Percentiles rank a stretch among this genome's conserved stretches.
Evolutionary conservation across 2,113 vertebrate genomes (phyloP).

Genomic region (Oreochromis aureus): DNA sequence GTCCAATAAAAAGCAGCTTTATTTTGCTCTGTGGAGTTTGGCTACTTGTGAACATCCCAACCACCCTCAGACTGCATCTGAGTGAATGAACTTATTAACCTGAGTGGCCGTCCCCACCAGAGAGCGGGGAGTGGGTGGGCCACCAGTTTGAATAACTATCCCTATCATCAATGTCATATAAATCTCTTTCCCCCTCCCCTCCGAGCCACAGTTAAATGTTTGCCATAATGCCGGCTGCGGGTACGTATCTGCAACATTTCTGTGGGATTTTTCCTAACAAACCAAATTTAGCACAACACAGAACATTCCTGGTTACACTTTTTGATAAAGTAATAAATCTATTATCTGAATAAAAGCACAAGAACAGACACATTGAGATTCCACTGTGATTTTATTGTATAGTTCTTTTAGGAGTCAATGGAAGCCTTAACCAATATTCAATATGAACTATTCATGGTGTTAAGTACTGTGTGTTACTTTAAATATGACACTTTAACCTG

Average conservation of each 20-base stretch:
- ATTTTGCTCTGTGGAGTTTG: slow-evolving; percentile 27
- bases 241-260: slow-evolving; percentile 8
- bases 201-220: background rate
- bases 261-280: background rate
- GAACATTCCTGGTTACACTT: background rate
- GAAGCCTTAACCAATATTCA: slow-evolving; percentile 63
- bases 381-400: slow-evolving; percentile 37
- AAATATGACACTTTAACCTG: slow-evolving; percentile 5
- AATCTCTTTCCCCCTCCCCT: slow-evolving; percentile 42
- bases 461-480: slow-evolving; percentile 6
- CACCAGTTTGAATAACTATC: slow-evolving; percentile 56
- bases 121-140: slow-evolving; percentile 13
- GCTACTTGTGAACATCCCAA: slow-evolving; percentile 41
- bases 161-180: slow-evolving; percentile 69
- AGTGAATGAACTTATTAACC: slow-evolving; percentile 76
- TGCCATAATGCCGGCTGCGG: background rate
- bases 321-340: background rate
- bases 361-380: background rate
- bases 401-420: slow-evolving; percentile 23
- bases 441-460: slow-evolving; percentile 65
- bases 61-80: slow-evolving; percentile 57
- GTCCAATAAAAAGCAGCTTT: slow-evolving; percentile 42
- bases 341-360: background rate
- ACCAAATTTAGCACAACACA: background rate
- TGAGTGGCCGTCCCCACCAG: slow-evolving; percentile 61